Percentiles rank a stretch among this genome's conserved stretches.
phyloP scores from a whole-genome alignment of 37 sponge, comb jelly and placozoan species.

The Diacarnus erythraeanus region DNA sequence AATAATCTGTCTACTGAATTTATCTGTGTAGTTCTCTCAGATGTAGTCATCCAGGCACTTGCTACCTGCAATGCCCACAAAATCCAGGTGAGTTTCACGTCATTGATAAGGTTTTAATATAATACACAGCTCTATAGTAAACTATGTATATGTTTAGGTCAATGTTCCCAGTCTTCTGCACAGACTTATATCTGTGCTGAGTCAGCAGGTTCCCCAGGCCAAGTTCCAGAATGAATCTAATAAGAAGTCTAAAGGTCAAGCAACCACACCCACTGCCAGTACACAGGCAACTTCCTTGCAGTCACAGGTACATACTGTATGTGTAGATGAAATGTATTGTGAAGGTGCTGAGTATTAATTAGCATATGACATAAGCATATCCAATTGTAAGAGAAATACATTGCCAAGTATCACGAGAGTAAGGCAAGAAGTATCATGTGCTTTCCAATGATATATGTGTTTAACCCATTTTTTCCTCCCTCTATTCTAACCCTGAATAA shows the following conservation, averaged over 20 bases:
- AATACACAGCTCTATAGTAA: background rate
- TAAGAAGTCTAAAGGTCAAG: constrained; percentile 9
- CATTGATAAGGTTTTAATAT: background rate
- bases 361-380: no score
- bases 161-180: constrained; percentile 16
- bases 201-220: constrained; percentile 38
- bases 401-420: no score
- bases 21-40: constrained; percentile 32
- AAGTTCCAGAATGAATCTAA: constrained; percentile 28
- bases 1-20: background rate
- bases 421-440: no score
- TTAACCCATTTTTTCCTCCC: no score
- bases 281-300: background rate
- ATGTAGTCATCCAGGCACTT: constrained; percentile 44
- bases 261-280: background rate
- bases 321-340: no score
- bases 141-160: background rate
- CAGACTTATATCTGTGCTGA: constrained; percentile 9
- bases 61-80: constrained; percentile 38
- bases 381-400: no score
- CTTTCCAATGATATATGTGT: no score
- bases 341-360: no score
- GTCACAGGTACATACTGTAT: no score
- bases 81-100: constrained; percentile 18
- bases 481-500: no score